Evolutionary conservation across 1,140 invertebrate genomes (phyloP).

Genomic region (Leptestheria dahalacensis): DNA sequence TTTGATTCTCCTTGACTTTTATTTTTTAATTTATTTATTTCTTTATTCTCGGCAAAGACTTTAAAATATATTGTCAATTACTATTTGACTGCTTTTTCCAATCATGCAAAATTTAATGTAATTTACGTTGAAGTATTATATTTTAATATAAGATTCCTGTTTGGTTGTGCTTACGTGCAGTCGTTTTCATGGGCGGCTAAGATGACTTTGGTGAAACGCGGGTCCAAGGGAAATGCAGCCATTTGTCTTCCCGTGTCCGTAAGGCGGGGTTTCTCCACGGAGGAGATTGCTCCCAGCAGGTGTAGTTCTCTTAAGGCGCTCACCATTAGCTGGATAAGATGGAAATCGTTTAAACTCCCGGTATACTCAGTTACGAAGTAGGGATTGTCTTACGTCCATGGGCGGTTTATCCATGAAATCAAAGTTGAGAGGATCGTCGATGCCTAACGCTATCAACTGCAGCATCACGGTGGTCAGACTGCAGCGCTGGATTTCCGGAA

Average conservation of each 20-base stretch:
- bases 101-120: too few relatives aligned
- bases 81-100: conserved; percentile 2
- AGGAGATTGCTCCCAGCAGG: conserved; percentile 55
- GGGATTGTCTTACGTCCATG: conserved; percentile 32
- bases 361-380: conserved; percentile 14
- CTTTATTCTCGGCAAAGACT: too few relatives aligned
- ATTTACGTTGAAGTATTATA: too few relatives aligned
- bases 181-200: conserved; percentile 55
- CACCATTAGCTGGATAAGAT: conserved; percentile 32
- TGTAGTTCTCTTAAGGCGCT: conserved; percentile 52
- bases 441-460: conserved; percentile 67
- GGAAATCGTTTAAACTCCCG: too few relatives aligned
- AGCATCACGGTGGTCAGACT: conserved; percentile 58
- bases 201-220: conserved; percentile 70
- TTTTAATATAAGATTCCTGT: too few relatives aligned
- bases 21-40: too few relatives aligned
- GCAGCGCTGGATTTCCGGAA: conserved; percentile 76
- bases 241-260: conserved; percentile 70
- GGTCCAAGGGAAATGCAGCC: conserved; percentile 83
- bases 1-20: too few relatives aligned
- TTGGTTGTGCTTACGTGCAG: conserved; percentile 51
- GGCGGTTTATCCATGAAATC: conserved; percentile 83
- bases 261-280: conserved; percentile 37
- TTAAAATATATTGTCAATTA: too few relatives aligned
- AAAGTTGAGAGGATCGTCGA: conserved; percentile 60